A percentile compares a stretch with the other conserved stretches of the same genome.
These are phyloP conservation scores for Craterocephalus amniculus DNA, from an alignment of 2,797 vertebrate species.

Conservation along the genomic window DNA sequence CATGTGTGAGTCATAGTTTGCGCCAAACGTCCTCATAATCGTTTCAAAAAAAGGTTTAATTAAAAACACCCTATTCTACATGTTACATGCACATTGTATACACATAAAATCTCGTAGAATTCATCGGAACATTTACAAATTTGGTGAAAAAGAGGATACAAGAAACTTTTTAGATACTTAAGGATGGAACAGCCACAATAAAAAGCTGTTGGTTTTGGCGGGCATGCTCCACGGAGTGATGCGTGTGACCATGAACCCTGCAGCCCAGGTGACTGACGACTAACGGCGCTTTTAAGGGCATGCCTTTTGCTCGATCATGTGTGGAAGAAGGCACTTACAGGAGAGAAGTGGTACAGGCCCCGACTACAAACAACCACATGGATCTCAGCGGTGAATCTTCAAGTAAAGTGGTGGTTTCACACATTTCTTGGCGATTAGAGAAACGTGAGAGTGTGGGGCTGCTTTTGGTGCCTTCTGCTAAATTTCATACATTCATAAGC, in stretches of 20 bases:
- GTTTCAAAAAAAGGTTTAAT: slow-evolving; percentile 47
- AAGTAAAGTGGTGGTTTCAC: slow-evolving; percentile 60
- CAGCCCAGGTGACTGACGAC: slow-evolving; percentile 48
- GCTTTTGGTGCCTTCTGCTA: slow-evolving; percentile 63
- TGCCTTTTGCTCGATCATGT: slow-evolving; percentile 71
- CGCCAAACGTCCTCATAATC: slow-evolving; percentile 59
- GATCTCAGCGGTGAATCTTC: slow-evolving; percentile 57
- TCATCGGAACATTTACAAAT: slow-evolving; percentile 75
- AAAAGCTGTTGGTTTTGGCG: slow-evolving; percentile 63
- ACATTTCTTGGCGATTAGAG: slow-evolving; percentile 44
- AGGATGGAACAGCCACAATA: slow-evolving; percentile 53
- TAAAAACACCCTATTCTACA: slow-evolving; percentile 82
- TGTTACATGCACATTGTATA: slow-evolving; percentile 81
- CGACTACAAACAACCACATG: slow-evolving; percentile 51
- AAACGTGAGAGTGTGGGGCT: slow-evolving; percentile 24
- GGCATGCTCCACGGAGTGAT: slow-evolving; percentile 67
- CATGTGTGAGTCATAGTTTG: slow-evolving; percentile 53
- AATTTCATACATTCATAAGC: slow-evolving; percentile 77
- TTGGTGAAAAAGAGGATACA: slow-evolving; percentile 72
- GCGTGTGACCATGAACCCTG: slow-evolving; percentile 33
- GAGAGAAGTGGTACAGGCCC: slow-evolving; percentile 67
- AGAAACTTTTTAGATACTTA: slow-evolving; percentile 60
- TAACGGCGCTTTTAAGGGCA: slow-evolving; percentile 65
- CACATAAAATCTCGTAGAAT: slow-evolving; percentile 78
- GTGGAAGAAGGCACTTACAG: slow-evolving; percentile 85